Evolutionary conservation across 2,797 vertebrate genomes (phyloP), one percentile per base, ranked within the genome.

Genomic region (Discoglossus pictus): DNA sequence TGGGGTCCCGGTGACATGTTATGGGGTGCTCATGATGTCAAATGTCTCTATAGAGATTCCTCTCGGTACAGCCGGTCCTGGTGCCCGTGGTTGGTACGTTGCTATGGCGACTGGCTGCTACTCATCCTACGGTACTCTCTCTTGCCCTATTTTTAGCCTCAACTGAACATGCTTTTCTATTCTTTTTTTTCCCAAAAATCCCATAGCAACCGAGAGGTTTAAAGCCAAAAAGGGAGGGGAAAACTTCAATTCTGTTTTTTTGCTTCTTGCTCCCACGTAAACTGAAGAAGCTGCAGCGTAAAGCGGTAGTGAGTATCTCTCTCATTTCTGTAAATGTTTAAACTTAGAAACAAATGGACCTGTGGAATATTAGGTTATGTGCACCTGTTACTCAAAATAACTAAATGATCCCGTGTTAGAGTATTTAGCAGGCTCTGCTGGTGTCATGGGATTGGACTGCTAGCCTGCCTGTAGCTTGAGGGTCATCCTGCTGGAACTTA

Each of bases 51-150:
- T n/a, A n/a, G n/a, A n/a, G n/a, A n/a, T n/a, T n/a, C n/a, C n/a
- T n/a, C n/a, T n/a, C n/a, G n/a, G n/a, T n/a, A 46, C 31, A 61
- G 67, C 21, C 34, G 13, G 36, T 25, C 27, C 62, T 69, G 48
- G 51, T 69, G 67, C 59, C 62, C 62, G 56, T 56, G 67, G 51
- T 69, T 62, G 50, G 35, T 40, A 55, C 38, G 67, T 69, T 69
- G 67, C 67, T 62, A 69, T 69, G 67, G 67, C 53, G 67, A 69
- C 67, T 69, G 67, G 62, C 59, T 62, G 67, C 67, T 69, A 69
- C 67, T 69, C 67, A 69, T 69, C 42, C 59, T 62, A 69, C 58
- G 50, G 62, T 69, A 62, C 66, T 69, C 59, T 56, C 50, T 48
- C 59, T 62, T 62, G 67, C 67, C 51, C 67, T 69, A 69, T 69